phyloP scores from a whole-genome alignment of 35 echinoderm and acorn worm species.

The Apostichopus californicus region DNA sequence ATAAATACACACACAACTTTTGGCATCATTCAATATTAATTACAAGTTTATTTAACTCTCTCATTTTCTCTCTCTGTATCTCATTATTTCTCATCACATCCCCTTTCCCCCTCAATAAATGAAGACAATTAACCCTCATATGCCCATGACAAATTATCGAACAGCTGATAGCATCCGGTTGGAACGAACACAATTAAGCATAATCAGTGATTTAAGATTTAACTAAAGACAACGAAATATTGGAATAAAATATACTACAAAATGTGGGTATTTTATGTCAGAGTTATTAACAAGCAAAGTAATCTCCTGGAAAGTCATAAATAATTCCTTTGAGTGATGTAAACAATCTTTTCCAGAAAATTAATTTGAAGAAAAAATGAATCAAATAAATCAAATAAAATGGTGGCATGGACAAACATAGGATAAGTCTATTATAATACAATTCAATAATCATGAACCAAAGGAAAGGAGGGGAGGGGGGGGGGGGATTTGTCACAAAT shows the following conservation, averaged over 20 bases:
- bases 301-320: no score
- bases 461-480: no score
- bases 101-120: neutral
- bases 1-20: neutral
- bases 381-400: no score
- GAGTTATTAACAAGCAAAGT: no score
- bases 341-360: no score
- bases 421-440: no score
- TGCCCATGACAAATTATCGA: neutral
- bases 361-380: no score
- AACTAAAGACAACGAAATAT: neutral
- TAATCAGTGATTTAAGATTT: neutral
- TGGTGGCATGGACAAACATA: no score
- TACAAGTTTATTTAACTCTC: neutral
- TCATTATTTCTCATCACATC: neutral
- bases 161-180: neutral
- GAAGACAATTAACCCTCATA: neutral
- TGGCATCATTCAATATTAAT: neutral
- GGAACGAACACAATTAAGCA: neutral
- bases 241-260: neutral
- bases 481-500: no score
- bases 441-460: no score
- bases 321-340: no score
- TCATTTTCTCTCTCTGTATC: neutral
- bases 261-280: no score